These are phyloP conservation scores for Cathartes aura DNA, from an alignment of 2,113 vertebrate genomes.

Conservation along the genomic window DNA sequence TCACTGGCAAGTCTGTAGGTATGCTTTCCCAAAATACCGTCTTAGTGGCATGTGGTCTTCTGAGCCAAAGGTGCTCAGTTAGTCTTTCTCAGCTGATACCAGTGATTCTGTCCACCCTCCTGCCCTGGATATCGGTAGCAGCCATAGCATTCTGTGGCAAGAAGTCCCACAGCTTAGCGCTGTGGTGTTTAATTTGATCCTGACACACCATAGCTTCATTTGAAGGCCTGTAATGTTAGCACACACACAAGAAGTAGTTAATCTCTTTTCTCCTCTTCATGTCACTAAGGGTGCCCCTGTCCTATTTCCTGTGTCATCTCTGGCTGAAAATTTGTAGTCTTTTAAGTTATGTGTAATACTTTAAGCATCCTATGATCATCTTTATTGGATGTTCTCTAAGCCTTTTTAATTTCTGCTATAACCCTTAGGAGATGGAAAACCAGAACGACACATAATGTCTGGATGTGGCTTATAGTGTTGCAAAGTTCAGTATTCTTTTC, in stretches of 20 bases:
- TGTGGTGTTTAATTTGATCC: neutral
- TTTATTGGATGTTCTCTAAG: neutral
- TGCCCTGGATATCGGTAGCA: neutral
- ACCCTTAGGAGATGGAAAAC: neutral
- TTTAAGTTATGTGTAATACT: neutral
- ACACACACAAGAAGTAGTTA: neutral
- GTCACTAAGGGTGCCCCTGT: neutral
- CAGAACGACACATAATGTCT: neutral
- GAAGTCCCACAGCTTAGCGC: neutral
- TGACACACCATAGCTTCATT: neutral
- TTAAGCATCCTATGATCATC: neutral
- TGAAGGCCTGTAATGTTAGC: neutral
- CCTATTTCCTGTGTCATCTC: neutral
- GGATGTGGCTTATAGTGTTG: neutral
- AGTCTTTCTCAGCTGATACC: neutral
- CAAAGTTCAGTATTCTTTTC: neutral
- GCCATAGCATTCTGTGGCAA: neutral
- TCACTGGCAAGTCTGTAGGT: neutral
- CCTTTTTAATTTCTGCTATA: neutral
- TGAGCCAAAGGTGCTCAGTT: neutral
- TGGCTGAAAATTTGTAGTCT: neutral
- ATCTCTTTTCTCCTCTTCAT: rapidly evolving
- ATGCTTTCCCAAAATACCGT: neutral
- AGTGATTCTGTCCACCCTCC: neutral
- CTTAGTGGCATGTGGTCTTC: neutral